A percentile compares a stretch with the other conserved stretches of the same genome.
These are phyloP conservation scores for Falco punctatus DNA, from an alignment of 2,113 vertebrate genomes.

Conservation along the genomic window DNA sequence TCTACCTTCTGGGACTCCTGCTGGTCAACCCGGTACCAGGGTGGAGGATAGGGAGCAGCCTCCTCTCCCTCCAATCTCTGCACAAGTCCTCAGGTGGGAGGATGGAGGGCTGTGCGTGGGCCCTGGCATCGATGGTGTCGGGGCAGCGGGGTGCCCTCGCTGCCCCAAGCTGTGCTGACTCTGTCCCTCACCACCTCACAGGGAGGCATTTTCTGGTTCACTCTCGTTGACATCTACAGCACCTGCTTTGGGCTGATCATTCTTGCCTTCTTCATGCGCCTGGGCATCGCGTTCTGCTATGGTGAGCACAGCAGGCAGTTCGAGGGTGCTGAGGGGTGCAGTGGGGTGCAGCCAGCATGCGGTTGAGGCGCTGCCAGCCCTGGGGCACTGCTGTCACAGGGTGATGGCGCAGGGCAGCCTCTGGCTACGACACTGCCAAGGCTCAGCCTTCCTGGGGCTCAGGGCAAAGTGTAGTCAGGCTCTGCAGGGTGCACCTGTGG, in stretches of 20 bases:
- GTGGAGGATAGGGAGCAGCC: background rate
- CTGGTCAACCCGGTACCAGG: conserved; percentile 83
- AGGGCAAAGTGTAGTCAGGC: background rate
- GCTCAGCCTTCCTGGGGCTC: background rate
- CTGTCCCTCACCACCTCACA: conserved; percentile 32
- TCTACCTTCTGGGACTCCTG: conserved; percentile 88
- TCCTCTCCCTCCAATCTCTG: background rate
- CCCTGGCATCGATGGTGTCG: rapidly evolving
- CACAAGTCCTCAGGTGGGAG: background rate
- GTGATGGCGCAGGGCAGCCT: background rate
- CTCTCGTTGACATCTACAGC: conserved; percentile 91
- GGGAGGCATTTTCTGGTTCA: conserved; percentile 93
- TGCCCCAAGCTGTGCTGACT: background rate
- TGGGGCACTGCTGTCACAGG: no score
- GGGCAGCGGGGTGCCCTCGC: background rate
- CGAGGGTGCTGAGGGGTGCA: background rate
- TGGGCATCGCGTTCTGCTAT: conserved; percentile 89
- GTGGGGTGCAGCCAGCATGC: background rate
- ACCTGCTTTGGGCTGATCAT: conserved; percentile 90
- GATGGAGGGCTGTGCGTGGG: background rate
- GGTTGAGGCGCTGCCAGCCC: background rate
- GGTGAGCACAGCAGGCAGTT: conserved; percentile 71
- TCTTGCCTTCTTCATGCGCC: conserved; percentile 91
- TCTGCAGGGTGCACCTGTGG: background rate
- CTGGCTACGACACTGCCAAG: background rate